These are phyloP conservation scores for Odontomachus brunneus DNA, from an alignment of 1,140 invertebrate genomes.

Conservation along the genomic window DNA sequence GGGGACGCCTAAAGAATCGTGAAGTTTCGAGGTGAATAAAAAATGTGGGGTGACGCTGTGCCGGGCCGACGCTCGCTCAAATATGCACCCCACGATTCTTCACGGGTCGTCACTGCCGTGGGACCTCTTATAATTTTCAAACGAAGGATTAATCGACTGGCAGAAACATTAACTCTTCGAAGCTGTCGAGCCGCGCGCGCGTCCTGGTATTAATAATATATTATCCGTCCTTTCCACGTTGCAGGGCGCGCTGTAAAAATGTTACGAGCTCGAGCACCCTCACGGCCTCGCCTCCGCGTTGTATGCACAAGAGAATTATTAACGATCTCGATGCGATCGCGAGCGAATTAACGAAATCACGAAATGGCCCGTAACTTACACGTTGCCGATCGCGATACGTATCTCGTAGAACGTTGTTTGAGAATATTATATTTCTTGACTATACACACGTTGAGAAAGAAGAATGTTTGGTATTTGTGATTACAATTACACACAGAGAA, in stretches of 20 bases:
- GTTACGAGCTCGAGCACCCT: conserved; percentile 26
- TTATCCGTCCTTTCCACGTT: conserved; percentile 54
- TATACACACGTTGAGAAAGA: too few relatives aligned
- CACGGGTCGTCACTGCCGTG: conserved; percentile 72
- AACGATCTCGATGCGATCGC: conserved; percentile 1
- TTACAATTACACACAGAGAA: too few relatives aligned
- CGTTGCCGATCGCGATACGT: too few relatives aligned
- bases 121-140: conserved; percentile 78
- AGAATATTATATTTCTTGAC: too few relatives aligned
- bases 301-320: conserved; percentile 53
- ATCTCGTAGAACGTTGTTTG: too few relatives aligned
- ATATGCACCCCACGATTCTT: conserved; percentile 80
- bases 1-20: conserved; percentile 69
- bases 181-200: conserved; percentile 66
- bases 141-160: conserved; percentile 80
- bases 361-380: too few relatives aligned
- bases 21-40: conserved; percentile 73
- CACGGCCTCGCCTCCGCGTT: background rate
- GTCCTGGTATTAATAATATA: conserved; percentile 72
- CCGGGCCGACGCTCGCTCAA: conserved; percentile 61
- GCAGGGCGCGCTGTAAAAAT: conserved; percentile 62
- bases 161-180: conserved; percentile 74
- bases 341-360: background rate
- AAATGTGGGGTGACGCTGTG: conserved; percentile 63
- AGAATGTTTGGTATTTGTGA: too few relatives aligned